Evolutionary conservation across 2,113 vertebrate genomes (phyloP), one percentile per base, ranked within the genome.

Genomic region (Tyto alba): DNA sequence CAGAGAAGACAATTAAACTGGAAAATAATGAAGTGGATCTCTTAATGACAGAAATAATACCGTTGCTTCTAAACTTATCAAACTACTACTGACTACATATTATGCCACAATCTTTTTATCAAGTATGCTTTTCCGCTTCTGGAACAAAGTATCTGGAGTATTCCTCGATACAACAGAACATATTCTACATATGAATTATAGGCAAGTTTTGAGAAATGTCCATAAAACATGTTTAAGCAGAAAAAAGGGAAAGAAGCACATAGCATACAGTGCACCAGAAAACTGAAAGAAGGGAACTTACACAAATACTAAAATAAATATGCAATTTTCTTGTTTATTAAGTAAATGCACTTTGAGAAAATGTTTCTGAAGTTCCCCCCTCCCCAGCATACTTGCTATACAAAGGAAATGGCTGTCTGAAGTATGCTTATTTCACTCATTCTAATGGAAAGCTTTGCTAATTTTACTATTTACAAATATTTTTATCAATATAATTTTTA

Each of bases 1-100:
- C 96, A 97, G 90, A 94, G 59, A 96, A 93, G 85, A 97, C 55
- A 97, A 96, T 78, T 89, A 97, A 96, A 97, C 40, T 96, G 95
- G 73, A 97, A 96, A 97, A 96, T n/a, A 97, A 97, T 84, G 71
- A 97, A 98, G 71, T 93, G 62, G 43, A 87, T 94, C 77, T 79
- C 87, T 92, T 90, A 87, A 78, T 93, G 87, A 97, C 76, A 95
- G 73, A 95, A 81, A 81, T 79, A 97, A 93, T 78, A 93, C 77
- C 93, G 66, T 96, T 97, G 95, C 69, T 95, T 95, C 81, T 81
- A 85, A 94, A 95, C 67, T 72, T 95, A 84, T 41, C 62, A 88
- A 62, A 93, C 78, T 62, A 53, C 73, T 87, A 41, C 38, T 90
- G 75, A 95, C 86, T 76, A 79, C 34, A 45, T 48, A 92, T 76